A percentile compares a stretch with the other conserved stretches of the same genome.
These are phyloP conservation scores for Montipora capitata DNA, from an alignment of 92 coral and sea anemone species.

Conservation along the genomic window DNA sequence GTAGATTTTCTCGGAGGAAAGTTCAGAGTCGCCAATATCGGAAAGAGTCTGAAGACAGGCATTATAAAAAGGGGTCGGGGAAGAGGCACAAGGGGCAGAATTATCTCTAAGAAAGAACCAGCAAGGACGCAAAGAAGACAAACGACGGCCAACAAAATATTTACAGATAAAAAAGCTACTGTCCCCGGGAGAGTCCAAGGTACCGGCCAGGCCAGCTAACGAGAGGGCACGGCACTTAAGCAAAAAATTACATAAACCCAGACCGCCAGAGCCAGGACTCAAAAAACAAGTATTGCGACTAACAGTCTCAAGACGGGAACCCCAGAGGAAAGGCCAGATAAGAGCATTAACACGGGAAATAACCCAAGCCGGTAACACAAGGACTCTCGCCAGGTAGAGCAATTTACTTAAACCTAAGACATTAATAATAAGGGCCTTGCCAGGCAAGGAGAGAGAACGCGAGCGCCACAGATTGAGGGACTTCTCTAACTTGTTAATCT, in stretches of 20 bases:
- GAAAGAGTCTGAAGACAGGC: neutral
- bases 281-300: neutral
- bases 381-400: neutral
- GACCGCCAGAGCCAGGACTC: neutral
- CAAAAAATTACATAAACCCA: neutral
- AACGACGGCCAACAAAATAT: neutral
- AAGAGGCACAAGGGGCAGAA: neutral
- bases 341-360: neutral
- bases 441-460: neutral
- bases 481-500: neutral
- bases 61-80: neutral
- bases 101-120: neutral
- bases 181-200: neutral
- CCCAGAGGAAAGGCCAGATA: conserved; percentile 44
- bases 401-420: neutral
- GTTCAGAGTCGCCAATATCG: neutral
- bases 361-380: neutral
- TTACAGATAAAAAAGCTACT: neutral
- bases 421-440: conserved; percentile 10
- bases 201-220: neutral
- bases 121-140: neutral
- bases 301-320: conserved; percentile 5
- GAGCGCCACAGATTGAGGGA: conserved; percentile 12
- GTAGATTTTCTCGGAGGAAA: neutral
- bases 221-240: neutral